Percentiles rank a stretch among this genome's conserved stretches.
These are phyloP conservation scores for Suillia variegata DNA, from an alignment of 2,888 invertebrate genomes.

Conservation along the genomic window DNA sequence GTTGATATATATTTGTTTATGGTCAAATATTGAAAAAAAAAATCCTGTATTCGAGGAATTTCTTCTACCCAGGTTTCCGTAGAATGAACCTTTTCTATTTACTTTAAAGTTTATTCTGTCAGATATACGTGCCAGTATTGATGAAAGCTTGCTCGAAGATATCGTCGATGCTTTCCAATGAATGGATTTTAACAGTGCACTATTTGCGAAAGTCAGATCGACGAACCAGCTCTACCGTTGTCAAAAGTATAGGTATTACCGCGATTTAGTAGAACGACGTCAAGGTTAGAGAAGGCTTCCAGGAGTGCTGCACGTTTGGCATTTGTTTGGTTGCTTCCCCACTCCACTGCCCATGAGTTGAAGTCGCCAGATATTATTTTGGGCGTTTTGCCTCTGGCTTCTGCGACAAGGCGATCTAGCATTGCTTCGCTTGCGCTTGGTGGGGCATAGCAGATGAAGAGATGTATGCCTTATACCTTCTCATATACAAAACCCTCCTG, in stretches of 20 bases:
- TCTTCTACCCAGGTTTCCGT: no score
- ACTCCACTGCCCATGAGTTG: conserved; percentile 16
- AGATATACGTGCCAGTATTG: no score
- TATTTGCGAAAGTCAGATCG: background rate
- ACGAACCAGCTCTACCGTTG: background rate
- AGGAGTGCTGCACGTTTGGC: conserved; percentile 4
- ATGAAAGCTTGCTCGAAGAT: no score
- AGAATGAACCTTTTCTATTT: no score
- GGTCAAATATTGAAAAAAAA: no score
- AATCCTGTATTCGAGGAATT: no score
- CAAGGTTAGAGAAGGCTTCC: background rate
- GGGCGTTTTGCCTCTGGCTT: background rate
- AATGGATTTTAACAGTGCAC: background rate
- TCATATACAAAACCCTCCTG: conserved; percentile 5
- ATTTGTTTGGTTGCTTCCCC: conserved; percentile 6
- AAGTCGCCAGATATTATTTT: conserved; percentile 12
- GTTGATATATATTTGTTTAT: no score
- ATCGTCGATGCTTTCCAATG: background rate
- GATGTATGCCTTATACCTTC: background rate
- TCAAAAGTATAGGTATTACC: background rate
- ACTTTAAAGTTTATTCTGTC: no score
- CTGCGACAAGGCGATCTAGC: background rate
- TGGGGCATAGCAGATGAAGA: conserved; percentile 16
- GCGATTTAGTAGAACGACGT: background rate
- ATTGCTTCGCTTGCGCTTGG: background rate